Conservation (phyloP, 2,113 vertebrate genomes). For the Regulus satrapa region DNA sequence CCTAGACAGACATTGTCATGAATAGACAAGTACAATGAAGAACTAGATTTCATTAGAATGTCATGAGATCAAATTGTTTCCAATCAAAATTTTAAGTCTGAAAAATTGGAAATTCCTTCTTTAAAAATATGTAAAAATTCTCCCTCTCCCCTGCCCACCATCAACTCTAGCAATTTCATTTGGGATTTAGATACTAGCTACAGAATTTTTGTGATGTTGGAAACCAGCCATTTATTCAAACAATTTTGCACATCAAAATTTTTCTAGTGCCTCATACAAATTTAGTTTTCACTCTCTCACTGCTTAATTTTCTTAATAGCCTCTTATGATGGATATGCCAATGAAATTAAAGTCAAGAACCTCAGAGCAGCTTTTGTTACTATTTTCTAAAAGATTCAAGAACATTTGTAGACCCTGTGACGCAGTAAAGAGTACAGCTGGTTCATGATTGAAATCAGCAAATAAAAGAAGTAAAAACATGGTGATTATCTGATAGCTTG, state of each 20-base stretch:
- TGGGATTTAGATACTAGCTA: not conserved
- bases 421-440: not conserved
- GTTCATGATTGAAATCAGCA: not conserved
- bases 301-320: conserved; percentile 1
- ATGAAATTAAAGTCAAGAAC: not conserved
- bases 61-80: not conserved
- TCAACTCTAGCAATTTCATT: not conserved
- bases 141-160: rapidly evolving
- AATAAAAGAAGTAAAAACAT: not conserved
- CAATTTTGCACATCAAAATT: not conserved
- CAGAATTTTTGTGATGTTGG: not conserved
- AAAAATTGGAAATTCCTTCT: not conserved
- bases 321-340: not conserved
- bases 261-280: not conserved
- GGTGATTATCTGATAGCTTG: not conserved
- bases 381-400: not conserved
- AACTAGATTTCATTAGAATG: not conserved
- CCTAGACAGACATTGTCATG: not conserved
- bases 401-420: not conserved
- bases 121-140: not conserved
- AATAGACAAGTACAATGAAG: not conserved
- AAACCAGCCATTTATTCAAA: not conserved
- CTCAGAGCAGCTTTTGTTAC: not conserved
- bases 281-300: not conserved
- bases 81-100: not conserved